Base-by-base conservation (phyloP, 2,113 vertebrate genomes). In the Scopus umbretta region DNA sequence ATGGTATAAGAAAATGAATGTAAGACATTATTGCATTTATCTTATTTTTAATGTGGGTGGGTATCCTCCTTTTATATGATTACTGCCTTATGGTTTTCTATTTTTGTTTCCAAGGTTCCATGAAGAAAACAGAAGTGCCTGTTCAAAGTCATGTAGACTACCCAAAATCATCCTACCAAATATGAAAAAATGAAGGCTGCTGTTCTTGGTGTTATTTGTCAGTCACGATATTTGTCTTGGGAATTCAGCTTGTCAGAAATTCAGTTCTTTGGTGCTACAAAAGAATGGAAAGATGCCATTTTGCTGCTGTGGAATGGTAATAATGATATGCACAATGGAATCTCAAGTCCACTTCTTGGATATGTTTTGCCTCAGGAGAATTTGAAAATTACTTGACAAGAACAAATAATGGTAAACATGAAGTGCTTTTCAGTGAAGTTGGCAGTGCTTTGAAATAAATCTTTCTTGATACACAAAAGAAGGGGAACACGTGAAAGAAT, bases 181-280 rank as follows among this genome's bases (percentile, higher is more conserved):
- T 65, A 36, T 78, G 61, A 88, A 86, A 91, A 97, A 95, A 92
- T 61, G 80, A 93, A 95, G 65, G 61, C 62, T 96, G 73, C 88
- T 92, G 42, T 86, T 97, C 80, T 94, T 92, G 70, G 34, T 94
- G 93, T 96, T 92, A 94, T 90, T 92, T 72, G 76, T 96, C 90
- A 88, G 29, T 89, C 47, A 95, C 88, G 97, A 83, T 83, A 96
- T 56, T 80, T 89, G 58, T 58, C 67, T 92, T 86, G 75, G 82
- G 95, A 98, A 86, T 92, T 88, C 66, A 93, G 29, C 55, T 93
- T 80, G 59, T 88, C 61, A 95, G 94, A 96, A 89, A 95, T 70
- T 63, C 42, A 86, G 82, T 73, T 90, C 84, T 90, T 97, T 50
- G 80, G 53, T 90, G 71, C 81, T 96, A 81, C 56, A 82, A 92